Evolutionary conservation across 2,797 vertebrate species (phyloP), one percentile per base, ranked within the genome.

Genomic region (Characodon lateralis): DNA sequence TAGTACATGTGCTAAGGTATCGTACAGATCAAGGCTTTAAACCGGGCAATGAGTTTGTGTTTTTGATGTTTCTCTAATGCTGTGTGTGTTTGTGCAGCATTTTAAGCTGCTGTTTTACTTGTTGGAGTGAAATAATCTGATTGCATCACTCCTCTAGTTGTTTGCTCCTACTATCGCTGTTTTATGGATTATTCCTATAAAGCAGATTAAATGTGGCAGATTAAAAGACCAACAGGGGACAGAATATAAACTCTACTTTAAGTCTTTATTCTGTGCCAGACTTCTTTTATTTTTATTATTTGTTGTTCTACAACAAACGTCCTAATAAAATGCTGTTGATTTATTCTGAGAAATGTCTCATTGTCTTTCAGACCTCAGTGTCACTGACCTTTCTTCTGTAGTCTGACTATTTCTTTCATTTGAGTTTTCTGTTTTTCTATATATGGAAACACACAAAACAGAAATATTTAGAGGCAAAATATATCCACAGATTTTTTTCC

Each of bases 51-150:
- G 13, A 31, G 41, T 73, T 51, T 0, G 35, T 26, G 39, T 72
- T 63, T 31, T 6, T 55, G 18, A 31, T 3, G 1, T 63, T 16
- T 74, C 68, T 9, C 50, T 39, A 0, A 7, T 70, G 66, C 65
- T 55, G 50, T 76, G 69, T 56, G 9, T 3, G 48, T 65, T 76
- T 78, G 10, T 56, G 35, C 69, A 28, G 24, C 71, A 35, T 16
- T 68, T 73, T 83, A 83, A 90, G 73, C 83, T 72, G 71, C 65
- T 50, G 59, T 83, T 81, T 86, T 84, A 83, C 88, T 87, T 88
- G 81, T 83, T 83, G 59, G 76, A 71, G 72, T 73, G 39, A 78
- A 76, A 76, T 89, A 86, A 92, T 88, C 89, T 74, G 80, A 88
- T 83, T 86, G 51, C 86, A 78, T 76, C 83, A 84, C 79, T 84